Base-by-base conservation (phyloP, 1,140 invertebrate species). In the Atta texana region DNA sequence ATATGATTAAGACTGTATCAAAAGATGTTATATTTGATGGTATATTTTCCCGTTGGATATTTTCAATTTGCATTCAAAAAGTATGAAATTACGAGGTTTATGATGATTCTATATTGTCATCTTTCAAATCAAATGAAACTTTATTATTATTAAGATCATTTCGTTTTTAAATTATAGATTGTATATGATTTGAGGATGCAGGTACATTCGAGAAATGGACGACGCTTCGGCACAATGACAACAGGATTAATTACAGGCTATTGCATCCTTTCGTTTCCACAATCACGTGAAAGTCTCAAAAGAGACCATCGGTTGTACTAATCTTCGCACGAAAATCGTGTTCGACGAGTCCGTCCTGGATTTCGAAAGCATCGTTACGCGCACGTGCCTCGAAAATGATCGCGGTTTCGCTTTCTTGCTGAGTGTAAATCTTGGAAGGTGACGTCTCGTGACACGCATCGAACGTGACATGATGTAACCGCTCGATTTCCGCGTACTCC, bases 341-440 rank as follows among this genome's bases (percentile, higher is more conserved):
- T 69, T 86, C 24, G 24, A 80, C 39, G 53, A 18, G 34, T 8
- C 14, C 18, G 63, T 49, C 28, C 44, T 12, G 57, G 59, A 80
- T 90, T 88, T 90, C 86, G 86, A 90, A 88, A 90, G 12, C 44
- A 0, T 68, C 89, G 86, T 90, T 90, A 88, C 63, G 78, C 77
- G 61, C 86, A 34, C 88, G 88, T 90, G 88, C 61, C 53, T 81
- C 24, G 80, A 57, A 72, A 85, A 68, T 28, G 74, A 90, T 53
- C 34, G 34, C 14, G 34, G 86, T 90, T 89, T 90, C 88, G 63
- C 86, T 90, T 90, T 90, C 75, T 63, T 57, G n/a, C 14, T 31
- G 63, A 44, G 75, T 53, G 75, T n/a, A 64, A 81, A 86, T 77
- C 59, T 66, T 49, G 28, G 4, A 51, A 61, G 57, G 63, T 57